These are phyloP conservation scores for Plumapathes pennacea DNA, from an alignment of 92 coral and sea anemone genomes.

Conservation along the genomic window DNA sequence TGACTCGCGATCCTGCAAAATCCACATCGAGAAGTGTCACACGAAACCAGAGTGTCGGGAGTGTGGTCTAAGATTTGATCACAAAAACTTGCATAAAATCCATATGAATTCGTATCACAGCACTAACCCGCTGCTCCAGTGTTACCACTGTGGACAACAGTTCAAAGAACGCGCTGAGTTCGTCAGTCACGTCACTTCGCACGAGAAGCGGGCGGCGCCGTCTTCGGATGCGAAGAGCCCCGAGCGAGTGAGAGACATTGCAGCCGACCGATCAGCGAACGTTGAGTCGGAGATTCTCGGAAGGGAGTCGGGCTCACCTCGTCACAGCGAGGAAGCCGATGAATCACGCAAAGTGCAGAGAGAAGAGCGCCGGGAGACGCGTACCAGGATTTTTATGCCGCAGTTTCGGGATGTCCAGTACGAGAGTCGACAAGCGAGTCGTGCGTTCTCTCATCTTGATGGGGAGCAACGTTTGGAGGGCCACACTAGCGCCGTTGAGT, in stretches of 20 bases:
- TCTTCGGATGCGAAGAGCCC: conserved; percentile 11
- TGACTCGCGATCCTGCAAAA: conserved; percentile 53
- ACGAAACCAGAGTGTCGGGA: conserved; percentile 76
- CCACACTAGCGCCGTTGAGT: too few relatives aligned
- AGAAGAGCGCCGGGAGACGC: conserved; percentile 29
- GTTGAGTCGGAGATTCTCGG: too few relatives aligned
- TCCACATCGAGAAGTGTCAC: conserved; percentile 75
- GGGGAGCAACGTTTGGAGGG: too few relatives aligned
- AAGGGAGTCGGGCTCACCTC: too few relatives aligned
- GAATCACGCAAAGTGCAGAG: conserved; percentile 6
- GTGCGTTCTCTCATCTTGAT: background rate
- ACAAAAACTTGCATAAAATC: conserved; percentile 77
- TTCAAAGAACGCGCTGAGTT: conserved; percentile 77
- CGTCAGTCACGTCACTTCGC: conserved; percentile 78
- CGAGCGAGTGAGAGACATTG: too few relatives aligned
- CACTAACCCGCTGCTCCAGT: conserved; percentile 64
- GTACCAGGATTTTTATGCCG: conserved; percentile 62
- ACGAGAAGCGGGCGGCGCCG: conserved; percentile 49
- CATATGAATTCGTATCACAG: conserved; percentile 89
- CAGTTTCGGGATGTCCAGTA: conserved; percentile 42
- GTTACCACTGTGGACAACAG: conserved; percentile 78
- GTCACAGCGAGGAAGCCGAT: conserved; percentile 12
- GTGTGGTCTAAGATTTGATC: conserved; percentile 82
- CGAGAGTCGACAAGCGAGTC: background rate
- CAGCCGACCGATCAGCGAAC: too few relatives aligned